Percentiles rank a stretch among this genome's conserved stretches.
Conservation (phyloP, 1,140 invertebrate genomes). For the Diprion similis region DNA sequence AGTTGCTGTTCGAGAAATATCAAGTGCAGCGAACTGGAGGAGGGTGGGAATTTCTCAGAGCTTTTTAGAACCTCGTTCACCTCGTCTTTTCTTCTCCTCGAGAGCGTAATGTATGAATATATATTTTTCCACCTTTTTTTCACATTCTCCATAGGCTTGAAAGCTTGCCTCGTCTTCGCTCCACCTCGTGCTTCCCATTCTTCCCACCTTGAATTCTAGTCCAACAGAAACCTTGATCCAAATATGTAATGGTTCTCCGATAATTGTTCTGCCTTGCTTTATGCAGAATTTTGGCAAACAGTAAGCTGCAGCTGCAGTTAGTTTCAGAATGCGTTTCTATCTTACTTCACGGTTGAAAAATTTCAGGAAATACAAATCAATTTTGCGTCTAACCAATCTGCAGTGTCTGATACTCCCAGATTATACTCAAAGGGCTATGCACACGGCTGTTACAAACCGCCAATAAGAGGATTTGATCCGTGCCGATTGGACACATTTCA, state of each 20-base stretch:
- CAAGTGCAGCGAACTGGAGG: conserved; percentile 10
- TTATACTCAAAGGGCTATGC: too few species aligned
- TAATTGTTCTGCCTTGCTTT: neutral
- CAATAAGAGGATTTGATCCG: neutral
- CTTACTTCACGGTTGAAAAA: too few species aligned
- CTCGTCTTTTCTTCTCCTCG: conserved; percentile 14
- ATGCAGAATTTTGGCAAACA: neutral
- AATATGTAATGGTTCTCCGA: neutral
- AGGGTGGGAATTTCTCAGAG: conserved; percentile 8
- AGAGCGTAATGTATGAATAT: conserved; percentile 13
- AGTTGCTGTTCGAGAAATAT: conserved; percentile 11
- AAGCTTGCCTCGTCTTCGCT: neutral
- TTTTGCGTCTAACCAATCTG: too few species aligned
- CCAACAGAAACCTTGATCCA: neutral
- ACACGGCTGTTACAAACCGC: too few species aligned
- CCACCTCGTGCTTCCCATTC: neutral
- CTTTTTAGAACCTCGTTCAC: conserved; percentile 7
- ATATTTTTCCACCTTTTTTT: conserved; percentile 3
- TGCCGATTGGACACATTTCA: neutral
- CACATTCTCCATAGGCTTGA: neutral
- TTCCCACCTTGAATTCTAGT: neutral
- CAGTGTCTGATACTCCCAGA: too few species aligned
- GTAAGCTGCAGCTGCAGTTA: too few species aligned
- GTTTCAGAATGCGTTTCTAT: too few species aligned
- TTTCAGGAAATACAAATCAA: too few species aligned